Evolutionary conservation across 2,888 invertebrate genomes (phyloP), one percentile per base, ranked within the genome.

Genomic region (Digitonthophagus gazella): DNA sequence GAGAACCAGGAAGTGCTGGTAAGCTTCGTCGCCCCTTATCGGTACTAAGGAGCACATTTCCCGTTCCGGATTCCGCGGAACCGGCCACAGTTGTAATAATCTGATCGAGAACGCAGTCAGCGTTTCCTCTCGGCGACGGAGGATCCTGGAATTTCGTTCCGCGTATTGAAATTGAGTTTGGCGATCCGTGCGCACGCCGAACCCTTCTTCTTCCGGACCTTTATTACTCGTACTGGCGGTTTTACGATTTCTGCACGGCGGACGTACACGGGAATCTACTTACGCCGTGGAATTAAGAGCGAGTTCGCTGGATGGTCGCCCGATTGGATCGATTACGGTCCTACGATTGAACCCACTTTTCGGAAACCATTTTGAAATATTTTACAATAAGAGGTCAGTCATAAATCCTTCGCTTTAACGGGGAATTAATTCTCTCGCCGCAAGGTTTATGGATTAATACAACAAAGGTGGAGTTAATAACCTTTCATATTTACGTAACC

Each of bases 101-200:
- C 72, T 74, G 73, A 75, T 75, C 74, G 75, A 74, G 72, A 74
- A 74, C 19, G 74, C 72, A 75, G 75, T 75, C 75, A 75, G 75
- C 75, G 71, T 75, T 75, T 75, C 72, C 73, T 69, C 69, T 63
- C 71, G 64, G 73, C 75, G 74, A 61, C 71, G 64, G 73, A 74
- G 74, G 75, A 75, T 74, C 75, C 73, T 75, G 73, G 75, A 67
- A 69, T 67, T 68, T 74, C 74, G 72, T 71, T 73, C 72, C 74
- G 72, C 74, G 71, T 74, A 76, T 76, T 75, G 74, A 76, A 76
- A 75, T 74, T 73, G 75, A 74, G 74, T 69, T 61, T 18, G 19
- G 72, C 72, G 72, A 72, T 71, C 14, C 57, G 65, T 20, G 64
- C 67, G 54, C 20, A 61, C 61, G 61, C n/a, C 19, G 19, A 61